Evolutionary conservation across 2,888 invertebrate genomes (phyloP).

Genomic region (Rhagophthalmus giganteus): DNA sequence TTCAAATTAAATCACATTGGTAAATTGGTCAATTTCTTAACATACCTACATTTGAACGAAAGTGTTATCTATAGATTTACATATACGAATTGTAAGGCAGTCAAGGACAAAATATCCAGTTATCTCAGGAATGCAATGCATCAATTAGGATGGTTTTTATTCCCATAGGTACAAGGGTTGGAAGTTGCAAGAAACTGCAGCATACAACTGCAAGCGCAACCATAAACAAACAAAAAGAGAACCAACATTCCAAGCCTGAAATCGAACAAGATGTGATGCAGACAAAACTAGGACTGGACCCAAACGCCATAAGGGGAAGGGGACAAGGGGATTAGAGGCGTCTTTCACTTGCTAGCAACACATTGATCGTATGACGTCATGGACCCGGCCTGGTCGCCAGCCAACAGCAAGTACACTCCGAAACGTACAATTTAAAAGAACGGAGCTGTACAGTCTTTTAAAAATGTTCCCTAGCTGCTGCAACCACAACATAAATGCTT

Average conservation of each 20-base stretch:
- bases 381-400: slow-evolving; percentile 37
- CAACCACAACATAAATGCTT: slow-evolving; percentile 12
- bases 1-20: no score
- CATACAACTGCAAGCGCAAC: slow-evolving; percentile 7
- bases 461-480: slow-evolving; percentile 14
- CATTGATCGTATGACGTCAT: slow-evolving; percentile 41
- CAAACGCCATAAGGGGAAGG: slow-evolving; percentile 3
- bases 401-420: slow-evolving; percentile 36
- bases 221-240: slow-evolving; percentile 17
- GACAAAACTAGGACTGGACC: slow-evolving; percentile 10
- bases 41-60: neutral
- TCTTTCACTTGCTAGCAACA: slow-evolving; percentile 31
- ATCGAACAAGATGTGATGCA: slow-evolving; percentile 22
- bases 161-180: no score
- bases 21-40: no score
- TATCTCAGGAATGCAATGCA: neutral
- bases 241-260: slow-evolving; percentile 19
- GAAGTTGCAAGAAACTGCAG: neutral
- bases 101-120: neutral
- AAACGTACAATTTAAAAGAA: slow-evolving; percentile 20
- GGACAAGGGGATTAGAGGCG: slow-evolving; percentile 13
- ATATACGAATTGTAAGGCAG: neutral
- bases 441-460: slow-evolving; percentile 27
- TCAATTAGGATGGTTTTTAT: no score
- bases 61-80: neutral